A percentile compares a stretch with the other conserved stretches of the same genome.
These are phyloP conservation scores for Acanthurus lineatus DNA, from an alignment of 2,797 vertebrate genomes.

Conservation along the genomic window DNA sequence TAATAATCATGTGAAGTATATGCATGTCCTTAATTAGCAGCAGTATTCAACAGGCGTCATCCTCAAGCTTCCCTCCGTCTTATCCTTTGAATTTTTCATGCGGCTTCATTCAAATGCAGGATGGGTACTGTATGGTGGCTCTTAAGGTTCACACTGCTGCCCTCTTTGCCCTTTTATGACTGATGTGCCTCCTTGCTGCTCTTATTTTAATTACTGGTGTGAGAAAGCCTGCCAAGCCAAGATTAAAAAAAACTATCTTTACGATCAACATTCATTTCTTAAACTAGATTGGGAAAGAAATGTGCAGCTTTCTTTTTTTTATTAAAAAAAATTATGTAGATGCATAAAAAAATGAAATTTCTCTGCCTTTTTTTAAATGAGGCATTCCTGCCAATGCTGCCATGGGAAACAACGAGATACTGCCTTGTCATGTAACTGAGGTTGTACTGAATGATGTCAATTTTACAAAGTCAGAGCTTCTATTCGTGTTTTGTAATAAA, in stretches of 20 bases:
- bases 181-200: constrained; percentile 1
- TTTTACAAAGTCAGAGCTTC: too few species aligned
- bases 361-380: not conserved
- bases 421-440: not conserved
- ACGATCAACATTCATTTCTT: not conserved
- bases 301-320: not conserved
- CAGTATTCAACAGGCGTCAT: constrained; percentile 17
- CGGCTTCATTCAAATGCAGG: constrained; percentile 33
- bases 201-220: not conserved
- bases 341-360: too few species aligned
- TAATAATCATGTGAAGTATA: constrained; percentile 3
- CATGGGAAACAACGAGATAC: not conserved
- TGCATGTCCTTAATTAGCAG: not conserved
- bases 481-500: too few species aligned
- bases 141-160: not conserved
- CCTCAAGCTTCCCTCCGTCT: constrained; percentile 2
- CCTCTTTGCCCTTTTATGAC: not conserved
- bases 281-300: not conserved
- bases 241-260: constrained; percentile 11
- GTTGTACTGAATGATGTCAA: too few species aligned
- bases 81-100: constrained; percentile 35
- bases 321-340: too few species aligned
- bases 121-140: constrained; percentile 1
- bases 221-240: not conserved
- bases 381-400: not conserved